phyloP scores from a whole-genome alignment of 23 tunicate genomes.

The Trididemnum miniatum region DNA sequence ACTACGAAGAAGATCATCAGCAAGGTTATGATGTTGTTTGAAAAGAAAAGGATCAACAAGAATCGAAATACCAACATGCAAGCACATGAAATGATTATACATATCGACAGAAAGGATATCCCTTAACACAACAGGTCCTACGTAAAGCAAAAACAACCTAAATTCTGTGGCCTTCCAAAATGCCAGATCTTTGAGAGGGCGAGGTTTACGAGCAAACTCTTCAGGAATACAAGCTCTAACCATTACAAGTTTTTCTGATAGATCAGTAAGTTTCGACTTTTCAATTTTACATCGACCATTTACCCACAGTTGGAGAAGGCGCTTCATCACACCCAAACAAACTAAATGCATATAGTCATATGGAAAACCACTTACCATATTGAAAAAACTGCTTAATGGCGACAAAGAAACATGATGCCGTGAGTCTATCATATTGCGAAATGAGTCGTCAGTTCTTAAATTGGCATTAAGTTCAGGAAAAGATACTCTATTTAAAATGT shows the following conservation, averaged over 20 bases:
- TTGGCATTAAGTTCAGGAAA: neutral
- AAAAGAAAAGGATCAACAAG: neutral
- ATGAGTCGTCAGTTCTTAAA: neutral
- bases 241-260: neutral
- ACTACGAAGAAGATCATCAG: neutral
- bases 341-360: neutral
- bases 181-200: neutral
- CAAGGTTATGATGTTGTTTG: neutral
- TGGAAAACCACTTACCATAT: neutral
- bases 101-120: neutral
- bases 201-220: neutral
- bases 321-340: neutral
- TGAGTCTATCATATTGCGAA: neutral
- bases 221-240: neutral
- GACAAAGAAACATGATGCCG: neutral
- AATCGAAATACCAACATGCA: neutral
- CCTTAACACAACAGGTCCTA: neutral
- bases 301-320: neutral
- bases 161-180: neutral
- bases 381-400: neutral
- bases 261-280: neutral
- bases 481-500: neutral
- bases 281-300: neutral
- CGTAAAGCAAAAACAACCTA: neutral
- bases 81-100: neutral